Evolutionary conservation across 35 echinoderm and acorn worm species (phyloP).

Genomic region (Ptychodera flava): DNA sequence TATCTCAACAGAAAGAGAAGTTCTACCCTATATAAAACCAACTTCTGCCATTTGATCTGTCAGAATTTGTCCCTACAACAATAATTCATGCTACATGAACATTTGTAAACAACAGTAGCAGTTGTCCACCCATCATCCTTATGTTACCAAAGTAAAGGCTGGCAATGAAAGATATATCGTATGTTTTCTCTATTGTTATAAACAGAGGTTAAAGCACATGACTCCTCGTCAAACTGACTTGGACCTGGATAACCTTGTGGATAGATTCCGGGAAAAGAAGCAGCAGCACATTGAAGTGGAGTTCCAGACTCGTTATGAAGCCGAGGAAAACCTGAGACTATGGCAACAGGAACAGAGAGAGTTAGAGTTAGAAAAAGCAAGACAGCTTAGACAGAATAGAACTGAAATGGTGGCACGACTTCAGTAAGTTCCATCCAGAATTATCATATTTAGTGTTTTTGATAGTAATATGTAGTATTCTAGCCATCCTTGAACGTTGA

Average conservation of each 20-base stretch:
- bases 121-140: too few relatives aligned
- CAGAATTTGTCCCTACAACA: too few relatives aligned
- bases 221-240: conserved; percentile 85
- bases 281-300: conserved; percentile 76
- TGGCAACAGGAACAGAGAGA: conserved; percentile 82
- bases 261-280: conserved; percentile 87
- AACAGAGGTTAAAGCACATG: conserved; percentile 76
- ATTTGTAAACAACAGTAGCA: too few relatives aligned
- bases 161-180: too few relatives aligned
- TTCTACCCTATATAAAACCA: too few relatives aligned
- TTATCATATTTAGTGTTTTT: neutral
- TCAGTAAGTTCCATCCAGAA: conserved; percentile 49
- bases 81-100: too few relatives aligned
- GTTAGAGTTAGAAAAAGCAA: conserved; percentile 80
- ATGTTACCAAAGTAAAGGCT: too few relatives aligned
- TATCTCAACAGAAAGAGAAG: too few relatives aligned
- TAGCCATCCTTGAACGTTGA: too few relatives aligned
- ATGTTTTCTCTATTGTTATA: too few relatives aligned
- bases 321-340: conserved; percentile 60
- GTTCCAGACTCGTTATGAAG: conserved; percentile 70
- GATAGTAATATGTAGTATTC: neutral
- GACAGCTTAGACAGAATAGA: conserved; percentile 51
- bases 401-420: conserved; percentile 92
- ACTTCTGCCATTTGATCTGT: too few relatives aligned
- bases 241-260: conserved; percentile 84